Conservation (phyloP, 2,888 invertebrate genomes). For the Helleia helle region DNA sequence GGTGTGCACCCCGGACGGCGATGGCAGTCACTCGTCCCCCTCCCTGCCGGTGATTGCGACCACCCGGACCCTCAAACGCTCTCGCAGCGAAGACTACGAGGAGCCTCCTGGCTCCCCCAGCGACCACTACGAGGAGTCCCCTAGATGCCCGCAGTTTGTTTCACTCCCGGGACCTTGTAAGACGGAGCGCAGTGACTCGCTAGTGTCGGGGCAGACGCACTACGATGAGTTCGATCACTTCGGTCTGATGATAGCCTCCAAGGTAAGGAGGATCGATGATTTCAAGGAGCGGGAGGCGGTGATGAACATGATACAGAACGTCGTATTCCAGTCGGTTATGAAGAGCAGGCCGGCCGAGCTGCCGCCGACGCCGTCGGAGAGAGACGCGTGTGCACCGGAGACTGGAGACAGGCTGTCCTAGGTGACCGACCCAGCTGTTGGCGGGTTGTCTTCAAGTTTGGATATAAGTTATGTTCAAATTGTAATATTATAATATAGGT, state of each 20-base stretch:
- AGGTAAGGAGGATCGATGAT: slow-evolving; percentile 1
- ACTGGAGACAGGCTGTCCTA: not conserved
- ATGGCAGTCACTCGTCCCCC: not conserved
- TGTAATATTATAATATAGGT: too few species aligned
- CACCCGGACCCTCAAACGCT: not conserved
- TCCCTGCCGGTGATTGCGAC: not conserved
- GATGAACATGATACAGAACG: slow-evolving; percentile 1
- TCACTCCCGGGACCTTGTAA: not conserved
- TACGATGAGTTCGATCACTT: slow-evolving; percentile 4
- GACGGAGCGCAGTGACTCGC: too few species aligned
- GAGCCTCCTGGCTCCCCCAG: too few species aligned
- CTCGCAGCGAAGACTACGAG: too few species aligned
- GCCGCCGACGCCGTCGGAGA: not conserved
- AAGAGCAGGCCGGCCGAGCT: not conserved
- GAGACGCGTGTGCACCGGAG: too few species aligned
- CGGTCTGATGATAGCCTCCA: slow-evolving; percentile 4
- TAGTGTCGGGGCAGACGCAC: not conserved
- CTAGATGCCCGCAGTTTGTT: not conserved
- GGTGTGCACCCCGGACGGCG: not conserved
- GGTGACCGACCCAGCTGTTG: too few species aligned
- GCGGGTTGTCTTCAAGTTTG: too few species aligned
- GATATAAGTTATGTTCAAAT: too few species aligned
- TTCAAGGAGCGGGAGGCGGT: not conserved
- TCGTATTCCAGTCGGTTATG: not conserved
- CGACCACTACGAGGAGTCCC: not conserved